Conservation (phyloP, 2,797 vertebrate genomes). For the Channallabes apus region DNA sequence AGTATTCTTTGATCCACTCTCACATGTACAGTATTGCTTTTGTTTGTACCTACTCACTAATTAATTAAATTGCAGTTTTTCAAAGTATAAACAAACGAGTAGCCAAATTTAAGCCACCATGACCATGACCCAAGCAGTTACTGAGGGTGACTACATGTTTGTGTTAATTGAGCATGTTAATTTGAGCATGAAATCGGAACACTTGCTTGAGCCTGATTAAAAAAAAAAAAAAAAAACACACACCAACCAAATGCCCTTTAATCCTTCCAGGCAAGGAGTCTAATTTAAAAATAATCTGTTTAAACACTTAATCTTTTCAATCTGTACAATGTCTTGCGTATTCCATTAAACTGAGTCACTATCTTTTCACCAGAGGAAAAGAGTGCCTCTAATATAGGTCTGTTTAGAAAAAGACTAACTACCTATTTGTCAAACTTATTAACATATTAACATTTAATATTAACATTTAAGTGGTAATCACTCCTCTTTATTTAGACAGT, state of each 20-base stretch:
- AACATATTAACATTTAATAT: too few species aligned
- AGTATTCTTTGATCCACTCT: not conserved
- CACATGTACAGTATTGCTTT: not conserved
- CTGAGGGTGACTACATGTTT: not conserved
- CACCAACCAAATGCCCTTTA: not conserved
- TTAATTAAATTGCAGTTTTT: not conserved
- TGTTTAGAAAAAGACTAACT: conserved; percentile 1
- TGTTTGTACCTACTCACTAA: not conserved
- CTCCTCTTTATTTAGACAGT: not conserved
- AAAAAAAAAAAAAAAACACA: not conserved
- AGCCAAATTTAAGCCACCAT: too few species aligned
- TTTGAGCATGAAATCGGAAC: not conserved
- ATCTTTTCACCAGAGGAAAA: not conserved
- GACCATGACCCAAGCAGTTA: not conserved
- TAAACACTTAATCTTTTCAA: not conserved
- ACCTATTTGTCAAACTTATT: too few species aligned
- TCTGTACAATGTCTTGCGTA: not conserved
- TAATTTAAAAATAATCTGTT: not conserved
- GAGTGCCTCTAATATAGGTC: not conserved
- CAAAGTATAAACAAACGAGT: not conserved
- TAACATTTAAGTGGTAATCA: not conserved
- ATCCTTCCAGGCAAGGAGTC: not conserved
- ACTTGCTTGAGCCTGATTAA: not conserved
- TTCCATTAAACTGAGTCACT: not conserved
- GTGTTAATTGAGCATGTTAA: conserved; percentile 1